Conservation (phyloP, 2,888 invertebrate genomes). For the Carcina quercana region DNA sequence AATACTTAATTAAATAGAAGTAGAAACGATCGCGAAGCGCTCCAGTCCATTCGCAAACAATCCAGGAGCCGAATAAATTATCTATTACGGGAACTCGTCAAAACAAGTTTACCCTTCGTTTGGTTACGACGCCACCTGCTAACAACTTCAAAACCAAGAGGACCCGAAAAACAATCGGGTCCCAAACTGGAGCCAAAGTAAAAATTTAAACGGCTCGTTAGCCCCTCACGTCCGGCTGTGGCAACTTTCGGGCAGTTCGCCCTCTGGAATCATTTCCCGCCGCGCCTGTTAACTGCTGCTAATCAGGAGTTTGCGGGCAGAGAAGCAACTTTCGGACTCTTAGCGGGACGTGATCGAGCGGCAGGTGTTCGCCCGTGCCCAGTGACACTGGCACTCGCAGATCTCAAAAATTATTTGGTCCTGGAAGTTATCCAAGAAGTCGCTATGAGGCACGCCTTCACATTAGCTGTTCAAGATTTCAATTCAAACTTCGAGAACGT, state of each 20-base stretch:
- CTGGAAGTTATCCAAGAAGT: too few species aligned
- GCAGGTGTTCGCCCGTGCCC: constrained; percentile 32
- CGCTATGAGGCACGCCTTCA: too few species aligned
- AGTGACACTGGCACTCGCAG: too few species aligned
- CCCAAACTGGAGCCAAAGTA: constrained; percentile 12
- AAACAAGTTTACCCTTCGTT: constrained; percentile 2
- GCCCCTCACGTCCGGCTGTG: constrained; percentile 26
- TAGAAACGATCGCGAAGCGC: background rate
- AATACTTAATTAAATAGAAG: too few species aligned
- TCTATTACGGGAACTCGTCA: constrained; percentile 2
- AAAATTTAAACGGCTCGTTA: constrained; percentile 36
- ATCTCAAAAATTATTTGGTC: too few species aligned
- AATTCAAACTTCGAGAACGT: too few species aligned
- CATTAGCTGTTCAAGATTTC: too few species aligned
- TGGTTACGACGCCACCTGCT: constrained; percentile 3
- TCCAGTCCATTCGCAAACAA: background rate
- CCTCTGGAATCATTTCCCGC: constrained; percentile 10
- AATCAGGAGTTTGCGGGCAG: constrained; percentile 29
- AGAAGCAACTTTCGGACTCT: constrained; percentile 26
- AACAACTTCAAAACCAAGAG: background rate
- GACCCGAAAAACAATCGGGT: constrained; percentile 1
- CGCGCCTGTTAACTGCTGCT: constrained; percentile 21
- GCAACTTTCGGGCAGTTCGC: constrained; percentile 27
- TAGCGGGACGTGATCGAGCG: constrained; percentile 31
- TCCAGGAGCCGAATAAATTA: constrained; percentile 4